A percentile compares a stretch with the other conserved stretches of the same genome.
phyloP scores from a whole-genome alignment of 2,797 vertebrate genomes.

The Yasuhikotakia modesta region DNA sequence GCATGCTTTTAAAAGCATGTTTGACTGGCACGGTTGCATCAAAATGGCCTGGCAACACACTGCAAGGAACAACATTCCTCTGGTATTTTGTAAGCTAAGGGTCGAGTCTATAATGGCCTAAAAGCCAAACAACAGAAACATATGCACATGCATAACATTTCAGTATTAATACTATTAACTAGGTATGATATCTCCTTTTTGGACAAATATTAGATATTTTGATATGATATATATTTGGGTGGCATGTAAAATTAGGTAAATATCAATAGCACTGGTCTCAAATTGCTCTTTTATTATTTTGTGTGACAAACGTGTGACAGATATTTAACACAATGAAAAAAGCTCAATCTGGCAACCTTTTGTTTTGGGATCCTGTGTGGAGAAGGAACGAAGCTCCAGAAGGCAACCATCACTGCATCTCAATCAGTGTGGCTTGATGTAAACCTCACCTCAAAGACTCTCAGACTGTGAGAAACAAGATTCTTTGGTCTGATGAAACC shows the following conservation, averaged over 20 bases:
- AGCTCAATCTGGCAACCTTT: neutral
- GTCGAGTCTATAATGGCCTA: conserved; percentile 18
- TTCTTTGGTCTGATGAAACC: no score
- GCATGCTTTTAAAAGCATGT: conserved; percentile 23
- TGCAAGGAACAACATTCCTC: conserved; percentile 42
- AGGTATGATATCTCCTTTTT: conserved; percentile 59
- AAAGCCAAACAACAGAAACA: conserved; percentile 41
- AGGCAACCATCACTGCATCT: no score
- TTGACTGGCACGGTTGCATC: conserved; percentile 39
- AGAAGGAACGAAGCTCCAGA: no score
- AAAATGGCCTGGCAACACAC: conserved; percentile 34
- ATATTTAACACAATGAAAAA: no score
- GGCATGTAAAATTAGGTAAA: conserved; percentile 36
- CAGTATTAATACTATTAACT: conserved; percentile 53
- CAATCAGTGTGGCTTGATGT: no score
- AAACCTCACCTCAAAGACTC: no score
- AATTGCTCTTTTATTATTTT: no score
- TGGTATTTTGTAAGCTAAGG: conserved; percentile 45
- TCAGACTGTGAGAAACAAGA: no score
- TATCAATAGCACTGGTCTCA: no score
- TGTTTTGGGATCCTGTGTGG: no score
- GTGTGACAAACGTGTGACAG: no score
- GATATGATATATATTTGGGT: conserved; percentile 20
- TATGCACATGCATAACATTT: conserved; percentile 27
- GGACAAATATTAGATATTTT: no score